phyloP scores from a whole-genome alignment of 2,888 invertebrate species.

The Labia minor region DNA sequence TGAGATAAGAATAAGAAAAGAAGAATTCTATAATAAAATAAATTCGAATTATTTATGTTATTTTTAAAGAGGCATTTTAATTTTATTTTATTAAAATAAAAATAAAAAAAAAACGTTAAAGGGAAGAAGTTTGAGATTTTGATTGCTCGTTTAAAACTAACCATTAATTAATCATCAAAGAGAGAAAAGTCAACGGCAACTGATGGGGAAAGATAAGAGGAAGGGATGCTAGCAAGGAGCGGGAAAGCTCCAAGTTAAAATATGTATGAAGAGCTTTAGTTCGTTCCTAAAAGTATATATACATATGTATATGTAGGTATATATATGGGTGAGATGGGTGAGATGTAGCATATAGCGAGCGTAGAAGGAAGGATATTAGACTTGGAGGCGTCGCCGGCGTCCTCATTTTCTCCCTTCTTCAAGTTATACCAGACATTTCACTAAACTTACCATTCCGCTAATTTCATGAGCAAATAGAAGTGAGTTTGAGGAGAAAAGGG shows the following conservation, averaged over 20 bases:
- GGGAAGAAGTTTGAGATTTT: too few species aligned
- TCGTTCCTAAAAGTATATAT: background rate
- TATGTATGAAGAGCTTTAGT: constrained; percentile 3
- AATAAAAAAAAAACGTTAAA: too few species aligned
- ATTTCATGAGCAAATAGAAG: background rate
- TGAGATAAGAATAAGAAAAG: too few species aligned
- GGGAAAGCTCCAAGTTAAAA: background rate
- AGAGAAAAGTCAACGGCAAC: background rate
- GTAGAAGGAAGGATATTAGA: background rate
- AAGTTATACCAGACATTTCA: background rate
- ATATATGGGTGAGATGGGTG: background rate
- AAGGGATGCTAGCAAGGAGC: too few species aligned
- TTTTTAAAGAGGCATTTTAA: too few species aligned
- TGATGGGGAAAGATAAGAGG: background rate
- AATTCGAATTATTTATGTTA: too few species aligned
- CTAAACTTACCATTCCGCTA: background rate
- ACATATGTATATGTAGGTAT: background rate
- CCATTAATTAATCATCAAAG: constrained; percentile 13
- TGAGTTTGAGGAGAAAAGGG: background rate
- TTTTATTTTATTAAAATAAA: too few species aligned
- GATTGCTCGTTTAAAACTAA: background rate
- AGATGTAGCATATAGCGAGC: background rate
- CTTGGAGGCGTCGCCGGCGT: background rate
- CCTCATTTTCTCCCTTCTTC: too few species aligned
- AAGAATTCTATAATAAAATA: too few species aligned